Evolutionary conservation across 2,113 vertebrate genomes (phyloP).

Genomic region (Thomomys bottae): DNA sequence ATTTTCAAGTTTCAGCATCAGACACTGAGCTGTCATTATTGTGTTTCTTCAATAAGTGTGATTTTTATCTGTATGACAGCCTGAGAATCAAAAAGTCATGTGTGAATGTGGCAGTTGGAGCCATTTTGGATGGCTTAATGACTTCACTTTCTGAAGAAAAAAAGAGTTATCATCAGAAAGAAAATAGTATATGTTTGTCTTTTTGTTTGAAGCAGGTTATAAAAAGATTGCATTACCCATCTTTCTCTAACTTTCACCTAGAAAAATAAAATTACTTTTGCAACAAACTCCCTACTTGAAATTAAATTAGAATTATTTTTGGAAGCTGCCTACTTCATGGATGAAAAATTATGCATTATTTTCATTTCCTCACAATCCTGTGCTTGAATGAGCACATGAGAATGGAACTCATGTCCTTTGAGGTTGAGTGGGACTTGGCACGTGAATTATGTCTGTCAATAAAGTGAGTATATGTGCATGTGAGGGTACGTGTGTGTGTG

Average conservation of each 20-base stretch:
- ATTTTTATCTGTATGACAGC: constrained; percentile 63
- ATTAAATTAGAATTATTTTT: constrained; percentile 21
- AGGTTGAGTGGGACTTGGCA: too few species aligned
- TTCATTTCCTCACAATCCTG: constrained; percentile 36
- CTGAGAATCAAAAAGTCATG: constrained; percentile 55
- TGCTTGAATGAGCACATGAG: neutral
- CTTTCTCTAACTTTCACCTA: constrained; percentile 8
- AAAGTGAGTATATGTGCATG: neutral
- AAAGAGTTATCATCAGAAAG: constrained; percentile 44
- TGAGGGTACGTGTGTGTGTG: too few species aligned
- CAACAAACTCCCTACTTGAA: neutral
- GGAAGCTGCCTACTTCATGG: neutral
- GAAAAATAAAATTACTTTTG: constrained; percentile 43
- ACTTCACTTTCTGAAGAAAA: constrained; percentile 48
- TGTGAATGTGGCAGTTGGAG: constrained; percentile 64
- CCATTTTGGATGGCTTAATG: constrained; percentile 62
- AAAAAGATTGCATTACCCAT: neutral
- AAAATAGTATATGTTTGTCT: constrained; percentile 66
- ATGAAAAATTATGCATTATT: constrained; percentile 23
- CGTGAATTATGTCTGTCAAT: neutral
- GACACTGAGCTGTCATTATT: constrained; percentile 72
- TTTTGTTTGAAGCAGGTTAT: constrained; percentile 35
- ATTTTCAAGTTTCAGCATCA: constrained; percentile 60
- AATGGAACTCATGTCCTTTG: neutral
- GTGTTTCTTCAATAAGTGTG: constrained; percentile 72